phyloP scores from a whole-genome alignment of 2,888 invertebrate species.

The Nemoura dubitans region DNA sequence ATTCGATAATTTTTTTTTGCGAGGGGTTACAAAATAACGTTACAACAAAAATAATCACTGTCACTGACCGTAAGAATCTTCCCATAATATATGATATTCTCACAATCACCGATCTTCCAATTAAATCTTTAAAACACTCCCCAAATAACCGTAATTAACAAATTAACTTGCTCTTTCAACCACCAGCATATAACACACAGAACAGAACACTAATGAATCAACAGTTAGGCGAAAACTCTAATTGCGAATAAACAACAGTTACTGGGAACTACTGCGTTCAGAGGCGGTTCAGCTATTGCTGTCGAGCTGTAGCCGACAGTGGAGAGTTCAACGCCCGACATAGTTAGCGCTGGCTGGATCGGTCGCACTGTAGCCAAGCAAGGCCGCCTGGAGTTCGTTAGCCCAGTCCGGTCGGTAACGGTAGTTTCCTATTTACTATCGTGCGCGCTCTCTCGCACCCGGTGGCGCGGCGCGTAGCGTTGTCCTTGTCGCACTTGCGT shows the following conservation, averaged over 20 bases:
- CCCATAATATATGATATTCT: no score
- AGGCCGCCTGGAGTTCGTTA: conserved; percentile 36
- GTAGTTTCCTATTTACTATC: conserved; percentile 1
- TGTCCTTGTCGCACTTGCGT: conserved; percentile 57
- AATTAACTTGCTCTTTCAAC: neutral
- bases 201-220: neutral
- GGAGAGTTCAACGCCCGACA: conserved; percentile 40
- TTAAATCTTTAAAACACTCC: no score
- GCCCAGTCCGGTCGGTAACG: conserved; percentile 16
- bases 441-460: neutral
- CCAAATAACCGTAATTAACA: neutral
- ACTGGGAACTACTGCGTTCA: no score
- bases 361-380: conserved; percentile 19
- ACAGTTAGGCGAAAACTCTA: no score
- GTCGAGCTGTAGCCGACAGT: neutral
- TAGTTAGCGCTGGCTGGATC: conserved; percentile 18
- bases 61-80: no score
- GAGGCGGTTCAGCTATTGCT: neutral
- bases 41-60: no score
- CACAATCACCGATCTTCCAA: no score
- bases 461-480: neutral
- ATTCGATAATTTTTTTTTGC: no score
- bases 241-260: no score
- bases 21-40: no score
- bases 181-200: no score